phyloP scores from a whole-genome alignment of 1,140 invertebrate species.

The Maniola jurtina region DNA sequence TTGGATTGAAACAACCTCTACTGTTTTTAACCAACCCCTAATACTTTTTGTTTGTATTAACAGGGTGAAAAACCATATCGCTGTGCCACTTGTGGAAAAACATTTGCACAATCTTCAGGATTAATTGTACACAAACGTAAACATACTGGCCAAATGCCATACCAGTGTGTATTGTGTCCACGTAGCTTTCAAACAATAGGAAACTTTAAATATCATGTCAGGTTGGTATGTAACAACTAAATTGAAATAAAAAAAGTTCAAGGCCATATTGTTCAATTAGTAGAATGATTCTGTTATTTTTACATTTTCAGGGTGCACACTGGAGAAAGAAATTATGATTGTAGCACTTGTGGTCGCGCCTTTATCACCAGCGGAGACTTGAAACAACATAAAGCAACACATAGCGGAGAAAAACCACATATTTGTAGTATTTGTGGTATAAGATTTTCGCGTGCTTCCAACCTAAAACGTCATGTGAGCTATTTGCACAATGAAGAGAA shows the following conservation, averaged over 20 bases:
- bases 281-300: background rate
- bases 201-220: constrained; percentile 78
- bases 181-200: constrained; percentile 66
- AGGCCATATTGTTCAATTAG: no score
- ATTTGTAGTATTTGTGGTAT: constrained; percentile 82
- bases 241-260: background rate
- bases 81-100: constrained; percentile 71
- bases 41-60: constrained; percentile 23
- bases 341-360: constrained; percentile 71
- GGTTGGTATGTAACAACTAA: constrained; percentile 43
- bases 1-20: background rate
- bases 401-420: constrained; percentile 83
- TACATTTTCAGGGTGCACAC: constrained; percentile 77
- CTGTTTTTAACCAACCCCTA: no score
- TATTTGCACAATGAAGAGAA: constrained; percentile 47
- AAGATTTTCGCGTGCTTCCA: constrained; percentile 70
- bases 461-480: constrained; percentile 65
- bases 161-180: constrained; percentile 69
- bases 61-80: constrained; percentile 79
- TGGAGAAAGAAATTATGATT: constrained; percentile 81
- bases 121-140: constrained; percentile 77
- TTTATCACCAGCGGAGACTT: constrained; percentile 74
- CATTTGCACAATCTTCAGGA: constrained; percentile 76
- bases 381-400: constrained; percentile 81
- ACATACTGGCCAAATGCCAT: constrained; percentile 79